phyloP scores from a whole-genome alignment of 2,888 invertebrate species.

The Heliconius ismenius region DNA sequence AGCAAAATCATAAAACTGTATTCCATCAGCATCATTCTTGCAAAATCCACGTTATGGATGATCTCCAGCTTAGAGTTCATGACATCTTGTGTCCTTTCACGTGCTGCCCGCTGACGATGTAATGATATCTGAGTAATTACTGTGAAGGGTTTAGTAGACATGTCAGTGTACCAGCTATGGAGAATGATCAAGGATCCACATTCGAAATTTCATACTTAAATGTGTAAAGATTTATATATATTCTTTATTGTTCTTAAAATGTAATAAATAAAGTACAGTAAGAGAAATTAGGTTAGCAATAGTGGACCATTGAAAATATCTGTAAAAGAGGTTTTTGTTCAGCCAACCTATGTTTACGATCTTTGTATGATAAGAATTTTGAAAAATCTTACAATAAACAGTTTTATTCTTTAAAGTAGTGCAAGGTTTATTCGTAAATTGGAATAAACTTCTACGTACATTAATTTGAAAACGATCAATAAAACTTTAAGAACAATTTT shows the following conservation, averaged over 20 bases:
- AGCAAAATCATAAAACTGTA: conserved; percentile 17
- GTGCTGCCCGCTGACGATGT: conserved; percentile 11
- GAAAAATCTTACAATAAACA: not conserved
- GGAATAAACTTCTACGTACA: not conserved
- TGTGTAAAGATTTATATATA: too few species aligned
- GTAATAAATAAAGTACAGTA: too few species aligned
- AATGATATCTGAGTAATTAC: conserved; percentile 17
- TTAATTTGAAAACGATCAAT: not conserved
- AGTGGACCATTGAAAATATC: too few species aligned
- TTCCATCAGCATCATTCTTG: conserved; percentile 10
- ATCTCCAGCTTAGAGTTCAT: conserved; percentile 21
- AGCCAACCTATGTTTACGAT: too few species aligned
- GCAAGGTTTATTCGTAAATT: not conserved
- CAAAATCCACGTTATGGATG: conserved; percentile 23
- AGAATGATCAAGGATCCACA: too few species aligned
- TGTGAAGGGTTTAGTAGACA: not conserved
- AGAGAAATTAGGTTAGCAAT: too few species aligned
- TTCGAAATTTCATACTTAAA: too few species aligned
- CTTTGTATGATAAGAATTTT: not conserved
- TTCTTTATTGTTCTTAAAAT: too few species aligned
- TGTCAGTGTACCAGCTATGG: not conserved
- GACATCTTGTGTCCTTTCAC: conserved; percentile 29
- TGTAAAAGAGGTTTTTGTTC: too few species aligned
- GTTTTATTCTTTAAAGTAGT: not conserved
- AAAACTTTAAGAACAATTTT: not conserved